Evolutionary conservation across 1,140 invertebrate genomes (phyloP).

Genomic region (Lasioglossum baleicum): DNA sequence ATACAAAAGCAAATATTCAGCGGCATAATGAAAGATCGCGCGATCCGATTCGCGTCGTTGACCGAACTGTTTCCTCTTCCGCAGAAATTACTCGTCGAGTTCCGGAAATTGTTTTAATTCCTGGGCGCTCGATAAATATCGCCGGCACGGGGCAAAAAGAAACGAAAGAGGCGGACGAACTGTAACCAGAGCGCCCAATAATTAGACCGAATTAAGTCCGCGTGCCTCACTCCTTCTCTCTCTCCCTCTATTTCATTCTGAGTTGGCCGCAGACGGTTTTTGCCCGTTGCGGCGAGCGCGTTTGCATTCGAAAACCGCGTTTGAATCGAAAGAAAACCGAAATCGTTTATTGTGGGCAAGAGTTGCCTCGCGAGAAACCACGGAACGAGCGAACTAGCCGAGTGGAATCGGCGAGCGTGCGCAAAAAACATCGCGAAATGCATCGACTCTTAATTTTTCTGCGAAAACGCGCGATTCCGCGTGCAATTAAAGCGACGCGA

Average conservation of each 20-base stretch:
- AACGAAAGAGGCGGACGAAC: background rate
- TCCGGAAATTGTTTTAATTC: constrained; percentile 9
- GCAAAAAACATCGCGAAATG: background rate
- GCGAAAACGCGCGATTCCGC: background rate
- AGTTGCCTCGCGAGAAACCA: background rate
- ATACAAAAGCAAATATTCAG: background rate
- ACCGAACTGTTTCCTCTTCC: background rate
- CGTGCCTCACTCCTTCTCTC: too few relatives aligned
- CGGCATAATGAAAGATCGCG: background rate
- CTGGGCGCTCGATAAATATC: background rate
- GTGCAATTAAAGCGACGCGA: background rate
- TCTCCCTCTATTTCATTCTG: too few relatives aligned
- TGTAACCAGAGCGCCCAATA: background rate
- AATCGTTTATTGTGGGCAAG: background rate
- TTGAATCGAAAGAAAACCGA: background rate
- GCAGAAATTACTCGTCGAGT: background rate
- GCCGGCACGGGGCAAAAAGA: background rate
- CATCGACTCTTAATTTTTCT: background rate
- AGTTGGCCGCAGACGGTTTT: background rate
- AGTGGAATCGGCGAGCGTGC: background rate
- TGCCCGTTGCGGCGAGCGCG: background rate
- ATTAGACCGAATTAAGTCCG: constrained; percentile 17
- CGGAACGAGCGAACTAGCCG: background rate
- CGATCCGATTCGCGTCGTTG: background rate
- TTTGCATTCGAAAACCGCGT: background rate